These are phyloP conservation scores for Tetramorium simillimum DNA, from an alignment of 1,140 invertebrate species.

Conservation along the genomic window DNA sequence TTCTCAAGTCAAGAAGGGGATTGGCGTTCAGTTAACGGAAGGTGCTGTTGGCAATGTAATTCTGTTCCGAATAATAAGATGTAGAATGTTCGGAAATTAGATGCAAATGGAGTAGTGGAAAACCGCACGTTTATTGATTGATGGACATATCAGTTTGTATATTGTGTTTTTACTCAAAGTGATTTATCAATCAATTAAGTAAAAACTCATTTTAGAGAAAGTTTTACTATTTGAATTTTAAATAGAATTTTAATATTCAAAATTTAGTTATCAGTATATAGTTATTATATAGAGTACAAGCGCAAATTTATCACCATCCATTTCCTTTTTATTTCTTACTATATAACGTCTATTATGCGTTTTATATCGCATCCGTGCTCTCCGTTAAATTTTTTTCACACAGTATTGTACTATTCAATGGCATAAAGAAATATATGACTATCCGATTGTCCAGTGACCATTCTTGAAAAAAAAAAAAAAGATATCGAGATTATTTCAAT, in stretches of 20 bases:
- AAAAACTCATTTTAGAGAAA: neutral
- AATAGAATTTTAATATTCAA: conserved; percentile 3
- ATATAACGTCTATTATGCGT: neutral
- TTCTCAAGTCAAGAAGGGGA: neutral
- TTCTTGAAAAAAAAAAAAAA: neutral
- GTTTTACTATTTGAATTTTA: neutral
- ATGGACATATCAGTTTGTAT: neutral
- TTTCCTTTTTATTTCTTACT: neutral
- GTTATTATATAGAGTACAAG: neutral
- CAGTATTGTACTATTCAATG: conserved; percentile 22
- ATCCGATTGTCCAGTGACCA: neutral
- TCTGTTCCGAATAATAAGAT: neutral
- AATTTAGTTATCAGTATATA: neutral
- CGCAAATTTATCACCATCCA: neutral
- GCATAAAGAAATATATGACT: neutral
- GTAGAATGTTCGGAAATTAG: conserved; percentile 24
- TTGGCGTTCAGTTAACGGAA: conserved; percentile 31
- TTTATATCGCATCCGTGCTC: neutral
- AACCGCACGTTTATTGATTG: neutral
- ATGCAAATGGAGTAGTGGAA: conserved; percentile 42
- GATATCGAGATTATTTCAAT: neutral
- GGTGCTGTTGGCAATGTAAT: conserved; percentile 1
- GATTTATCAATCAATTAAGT: neutral
- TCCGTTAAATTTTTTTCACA: conserved; percentile 18
- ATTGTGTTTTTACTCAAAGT: neutral